These are phyloP conservation scores for Paramisgurnus dabryanus DNA, from an alignment of 2,113 vertebrate species.

Conservation along the genomic window DNA sequence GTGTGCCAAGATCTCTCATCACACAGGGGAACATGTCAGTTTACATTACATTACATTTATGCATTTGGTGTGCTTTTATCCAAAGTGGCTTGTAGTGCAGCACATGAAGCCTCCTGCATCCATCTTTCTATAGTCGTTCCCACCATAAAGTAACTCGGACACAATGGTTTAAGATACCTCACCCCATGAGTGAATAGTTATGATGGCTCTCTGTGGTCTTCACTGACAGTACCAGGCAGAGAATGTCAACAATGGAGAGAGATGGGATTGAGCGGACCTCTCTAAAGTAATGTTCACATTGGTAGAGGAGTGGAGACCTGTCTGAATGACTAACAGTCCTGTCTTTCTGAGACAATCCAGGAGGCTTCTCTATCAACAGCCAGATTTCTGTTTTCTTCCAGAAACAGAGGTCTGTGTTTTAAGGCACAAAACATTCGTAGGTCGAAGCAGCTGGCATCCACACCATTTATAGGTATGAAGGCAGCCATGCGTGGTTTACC, in stretches of 20 bases:
- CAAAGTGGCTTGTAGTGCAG: too few species aligned
- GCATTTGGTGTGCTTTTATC: too few species aligned
- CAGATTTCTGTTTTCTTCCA: conserved; percentile 37
- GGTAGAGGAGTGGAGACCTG: conserved; percentile 53
- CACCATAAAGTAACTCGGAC: conserved; percentile 43
- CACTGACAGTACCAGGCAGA: conserved; percentile 54
- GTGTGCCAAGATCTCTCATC: background rate
- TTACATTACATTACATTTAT: background rate
- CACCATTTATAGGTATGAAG: conserved; percentile 15
- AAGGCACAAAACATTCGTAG: background rate
- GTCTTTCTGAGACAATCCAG: conserved; percentile 59
- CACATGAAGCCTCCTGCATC: background rate
- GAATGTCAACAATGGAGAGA: conserved; percentile 40
- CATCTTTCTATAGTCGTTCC: conserved; percentile 30
- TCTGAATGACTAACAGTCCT: conserved; percentile 59
- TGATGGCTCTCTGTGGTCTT: conserved; percentile 16
- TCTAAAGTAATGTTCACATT: conserved; percentile 51
- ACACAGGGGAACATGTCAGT: conserved; percentile 29
- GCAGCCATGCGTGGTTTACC: background rate
- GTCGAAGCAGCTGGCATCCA: conserved; percentile 6
- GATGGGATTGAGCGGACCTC: conserved; percentile 38
- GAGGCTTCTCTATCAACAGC: conserved; percentile 48
- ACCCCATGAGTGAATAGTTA: background rate
- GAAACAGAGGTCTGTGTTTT: conserved; percentile 9
- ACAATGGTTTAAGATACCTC: conserved; percentile 22